These are phyloP conservation scores for Zaprionus capensis DNA, from an alignment of 1,140 invertebrate species.

Conservation along the genomic window DNA sequence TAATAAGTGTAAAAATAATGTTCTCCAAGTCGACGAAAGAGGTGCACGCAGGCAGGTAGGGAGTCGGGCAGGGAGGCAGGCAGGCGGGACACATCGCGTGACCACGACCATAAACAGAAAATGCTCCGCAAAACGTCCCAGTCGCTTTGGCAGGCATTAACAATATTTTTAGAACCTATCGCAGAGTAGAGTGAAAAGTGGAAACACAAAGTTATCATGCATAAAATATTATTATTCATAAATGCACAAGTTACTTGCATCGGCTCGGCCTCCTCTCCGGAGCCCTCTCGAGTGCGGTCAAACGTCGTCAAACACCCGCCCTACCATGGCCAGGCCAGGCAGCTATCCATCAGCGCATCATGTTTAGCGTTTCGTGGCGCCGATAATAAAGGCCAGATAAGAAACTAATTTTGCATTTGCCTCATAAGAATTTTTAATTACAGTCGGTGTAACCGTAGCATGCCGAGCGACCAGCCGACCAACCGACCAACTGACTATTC, in stretches of 20 bases:
- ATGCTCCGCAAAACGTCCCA: slow-evolving; percentile 77
- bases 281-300: slow-evolving; percentile 12
- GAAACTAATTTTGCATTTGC: slow-evolving; percentile 83
- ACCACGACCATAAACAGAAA: slow-evolving; percentile 76
- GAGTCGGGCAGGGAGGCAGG: slow-evolving; percentile 16
- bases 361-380: slow-evolving; percentile 75
- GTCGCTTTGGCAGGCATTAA: slow-evolving; percentile 70
- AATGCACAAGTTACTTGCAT: slow-evolving; percentile 67
- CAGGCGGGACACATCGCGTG: slow-evolving; percentile 60
- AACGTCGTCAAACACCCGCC: slow-evolving; percentile 13
- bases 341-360: slow-evolving; percentile 83
- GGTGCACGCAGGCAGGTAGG: slow-evolving; percentile 35
- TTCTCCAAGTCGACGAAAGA: slow-evolving; percentile 35
- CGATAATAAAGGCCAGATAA: slow-evolving; percentile 82
- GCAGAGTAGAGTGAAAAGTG: slow-evolving; percentile 30
- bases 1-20: slow-evolving; percentile 36
- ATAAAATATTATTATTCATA: slow-evolving; percentile 78
- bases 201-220: slow-evolving; percentile 72
- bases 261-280: slow-evolving; percentile 32
- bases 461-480: background rate
- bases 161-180: slow-evolving; percentile 57
- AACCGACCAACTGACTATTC: slow-evolving; percentile 19
- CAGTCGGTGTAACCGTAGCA: slow-evolving; percentile 50
- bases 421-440: slow-evolving; percentile 82
- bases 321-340: slow-evolving; percentile 35